These are phyloP conservation scores for Amniataba percoides DNA, from an alignment of 2,797 vertebrate species.

Conservation along the genomic window DNA sequence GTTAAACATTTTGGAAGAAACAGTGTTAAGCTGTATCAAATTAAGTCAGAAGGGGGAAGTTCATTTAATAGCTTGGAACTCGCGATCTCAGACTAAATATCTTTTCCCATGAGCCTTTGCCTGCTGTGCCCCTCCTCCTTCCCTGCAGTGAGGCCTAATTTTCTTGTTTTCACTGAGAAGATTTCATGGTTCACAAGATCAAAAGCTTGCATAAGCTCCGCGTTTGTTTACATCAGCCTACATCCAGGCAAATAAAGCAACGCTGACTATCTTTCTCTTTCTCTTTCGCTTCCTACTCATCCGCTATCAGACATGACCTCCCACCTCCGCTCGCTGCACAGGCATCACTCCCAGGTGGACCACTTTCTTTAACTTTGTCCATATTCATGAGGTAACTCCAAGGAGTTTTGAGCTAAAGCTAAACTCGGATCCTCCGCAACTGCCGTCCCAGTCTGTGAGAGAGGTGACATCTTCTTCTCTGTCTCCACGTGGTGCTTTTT, in stretches of 20 bases:
- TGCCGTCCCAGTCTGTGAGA: constrained; percentile 19
- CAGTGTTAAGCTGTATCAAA: constrained; percentile 77
- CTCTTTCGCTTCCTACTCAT: constrained; percentile 51
- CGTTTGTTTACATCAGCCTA: constrained; percentile 85
- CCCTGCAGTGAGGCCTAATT: constrained; percentile 78
- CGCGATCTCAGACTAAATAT: constrained; percentile 79
- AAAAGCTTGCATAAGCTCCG: constrained; percentile 83
- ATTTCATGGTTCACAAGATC: constrained; percentile 85
- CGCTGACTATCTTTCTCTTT: constrained; percentile 68
- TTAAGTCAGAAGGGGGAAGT: constrained; percentile 75
- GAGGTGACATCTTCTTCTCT: constrained; percentile 22
- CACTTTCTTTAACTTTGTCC: constrained; percentile 8
- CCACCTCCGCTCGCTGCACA: constrained; percentile 38
- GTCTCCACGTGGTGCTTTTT: constrained; percentile 45
- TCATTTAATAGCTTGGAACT: constrained; percentile 80
- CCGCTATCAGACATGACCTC: constrained; percentile 64
- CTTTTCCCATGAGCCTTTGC: constrained; percentile 79
- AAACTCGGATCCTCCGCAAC: constrained; percentile 31
- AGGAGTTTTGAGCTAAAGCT: constrained; percentile 36
- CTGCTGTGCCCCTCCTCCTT: constrained; percentile 65
- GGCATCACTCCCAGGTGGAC: constrained; percentile 32
- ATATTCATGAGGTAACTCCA: constrained; percentile 52
- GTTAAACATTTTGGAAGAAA: constrained; percentile 74
- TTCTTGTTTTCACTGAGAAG: constrained; percentile 79
- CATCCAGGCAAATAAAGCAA: constrained; percentile 73